Conservation (phyloP, 2,888 invertebrate genomes). For the Cataglyphis altisquamis region DNA sequence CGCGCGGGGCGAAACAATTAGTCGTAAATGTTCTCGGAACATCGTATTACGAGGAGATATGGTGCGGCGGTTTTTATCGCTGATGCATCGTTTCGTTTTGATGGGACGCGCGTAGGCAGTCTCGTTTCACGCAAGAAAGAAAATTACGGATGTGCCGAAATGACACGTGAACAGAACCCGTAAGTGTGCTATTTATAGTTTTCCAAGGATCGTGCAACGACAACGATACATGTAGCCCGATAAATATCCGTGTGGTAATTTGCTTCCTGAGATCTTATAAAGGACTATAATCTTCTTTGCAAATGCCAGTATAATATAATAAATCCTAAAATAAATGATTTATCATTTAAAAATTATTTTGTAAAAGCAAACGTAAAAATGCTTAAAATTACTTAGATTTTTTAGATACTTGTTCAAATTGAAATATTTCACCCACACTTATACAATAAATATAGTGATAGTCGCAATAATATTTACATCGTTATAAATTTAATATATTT, state of each 20-base stretch:
- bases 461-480: neutral
- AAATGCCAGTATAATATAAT: neutral
- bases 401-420: neutral
- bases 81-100: slow-evolving; percentile 54
- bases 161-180: slow-evolving; percentile 13
- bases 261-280: neutral
- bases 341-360: neutral
- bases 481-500: slow-evolving; percentile 10
- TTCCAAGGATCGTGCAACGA: neutral
- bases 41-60: slow-evolving; percentile 39
- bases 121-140: slow-evolving; percentile 38
- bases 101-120: slow-evolving; percentile 30
- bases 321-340: neutral
- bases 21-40: slow-evolving; percentile 67
- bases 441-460: slow-evolving; percentile 3
- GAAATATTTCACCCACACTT: neutral
- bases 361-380: neutral
- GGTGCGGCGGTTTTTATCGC: slow-evolving; percentile 57
- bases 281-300: neutral
- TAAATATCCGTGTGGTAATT: slow-evolving; percentile 14
- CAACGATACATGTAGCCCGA: neutral
- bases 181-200: neutral
- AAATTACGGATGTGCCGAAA: slow-evolving; percentile 35
- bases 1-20: slow-evolving; percentile 67
- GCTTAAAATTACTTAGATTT: slow-evolving; percentile 15